Evolutionary conservation across 1,140 invertebrate species (phyloP), one percentile per base, ranked within the genome.

Genomic region (Caenorhabditis inopinata): DNA sequence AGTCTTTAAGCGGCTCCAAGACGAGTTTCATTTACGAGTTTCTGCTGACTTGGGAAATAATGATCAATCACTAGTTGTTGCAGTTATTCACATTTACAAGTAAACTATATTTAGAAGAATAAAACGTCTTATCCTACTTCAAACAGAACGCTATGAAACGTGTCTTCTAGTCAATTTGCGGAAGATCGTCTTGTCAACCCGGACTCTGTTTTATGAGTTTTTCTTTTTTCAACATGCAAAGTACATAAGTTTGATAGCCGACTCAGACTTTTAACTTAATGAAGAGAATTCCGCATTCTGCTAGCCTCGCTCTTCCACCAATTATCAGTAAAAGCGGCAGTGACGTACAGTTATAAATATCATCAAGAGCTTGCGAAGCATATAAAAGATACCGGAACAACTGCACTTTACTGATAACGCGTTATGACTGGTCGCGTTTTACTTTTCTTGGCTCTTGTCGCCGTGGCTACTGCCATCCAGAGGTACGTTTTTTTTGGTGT

Each of bases 321-420:
- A 68, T 68, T 68, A 68, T 68, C 58, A 68, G 32, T 68, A 68
- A 68, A 58, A 68, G 23, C 58, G 58, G 58, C 23, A 9, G 58
- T 68, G 58, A 68, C 58, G 58, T 68, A 68, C 58, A 68, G 5
- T 68, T 68, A 68, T n/a, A n/a, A n/a, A n/a, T 68, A 68, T 68
- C 58, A 68, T 68, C 58, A 29, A 68, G 58, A 38, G 32, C 38
- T 68, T 4, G 32, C 7, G 25, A 21, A 29, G 58, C 32, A n/a
- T 68, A 68, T 68, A 68, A 38, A 68, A 68, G 58, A 68, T 38
- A 68, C 58, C 32, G 32, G 38, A 7, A 25, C n/a, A 21, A 32
- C 58, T 42, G n/a, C 27, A 4, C 23, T 18, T 38, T 42, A 68
- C 29, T 68, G 58, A 68, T 68, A 68, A 68, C 58, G 58, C 58